Conservation (phyloP, 2,888 invertebrate genomes). For the Morinoia aosen region DNA sequence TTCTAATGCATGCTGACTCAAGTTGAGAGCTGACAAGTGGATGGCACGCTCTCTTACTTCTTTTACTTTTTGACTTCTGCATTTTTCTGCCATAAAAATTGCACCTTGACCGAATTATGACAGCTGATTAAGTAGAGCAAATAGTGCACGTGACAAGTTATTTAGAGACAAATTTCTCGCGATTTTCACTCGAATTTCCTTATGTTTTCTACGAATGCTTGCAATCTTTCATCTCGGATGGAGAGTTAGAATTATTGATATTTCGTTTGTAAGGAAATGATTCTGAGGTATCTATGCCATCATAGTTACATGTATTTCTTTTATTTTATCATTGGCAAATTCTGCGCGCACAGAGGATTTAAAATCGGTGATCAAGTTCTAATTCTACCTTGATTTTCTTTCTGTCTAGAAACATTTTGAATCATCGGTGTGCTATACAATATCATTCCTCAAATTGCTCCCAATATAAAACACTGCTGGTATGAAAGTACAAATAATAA, state of each 20-base stretch:
- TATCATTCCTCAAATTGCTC: too few relatives aligned
- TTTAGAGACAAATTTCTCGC: neutral
- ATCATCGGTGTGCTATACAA: neutral
- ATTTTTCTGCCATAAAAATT: neutral
- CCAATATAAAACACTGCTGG: too few relatives aligned
- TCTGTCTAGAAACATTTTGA: neutral
- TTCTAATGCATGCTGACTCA: constrained; percentile 13
- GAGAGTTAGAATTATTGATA: neutral
- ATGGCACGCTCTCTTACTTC: neutral
- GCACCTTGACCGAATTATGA: neutral
- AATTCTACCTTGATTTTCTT: neutral
- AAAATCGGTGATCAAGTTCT: neutral
- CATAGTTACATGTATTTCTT: neutral
- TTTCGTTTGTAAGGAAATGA: neutral
- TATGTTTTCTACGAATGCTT: neutral
- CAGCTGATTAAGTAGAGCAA: neutral
- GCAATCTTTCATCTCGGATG: neutral
- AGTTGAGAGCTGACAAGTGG: neutral
- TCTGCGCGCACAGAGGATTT: neutral
- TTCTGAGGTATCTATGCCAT: neutral
- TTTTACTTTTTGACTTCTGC: neutral
- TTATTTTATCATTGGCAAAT: neutral
- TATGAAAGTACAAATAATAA: too few relatives aligned
- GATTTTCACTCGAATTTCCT: neutral
- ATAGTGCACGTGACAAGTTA: neutral